These are phyloP conservation scores for Xanthia icteritia DNA, from an alignment of 2,888 invertebrate species.

Conservation along the genomic window DNA sequence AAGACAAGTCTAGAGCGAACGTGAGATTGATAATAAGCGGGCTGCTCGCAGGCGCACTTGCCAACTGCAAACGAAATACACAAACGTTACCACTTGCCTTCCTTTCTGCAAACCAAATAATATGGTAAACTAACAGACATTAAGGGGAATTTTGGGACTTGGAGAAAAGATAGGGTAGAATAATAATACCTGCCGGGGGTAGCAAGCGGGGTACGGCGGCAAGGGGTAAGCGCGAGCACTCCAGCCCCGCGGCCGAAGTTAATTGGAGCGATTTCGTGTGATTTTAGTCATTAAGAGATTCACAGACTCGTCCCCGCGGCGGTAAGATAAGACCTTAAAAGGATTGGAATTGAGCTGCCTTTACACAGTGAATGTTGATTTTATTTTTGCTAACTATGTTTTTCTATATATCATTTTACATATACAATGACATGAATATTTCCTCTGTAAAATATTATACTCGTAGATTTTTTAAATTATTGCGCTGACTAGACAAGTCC, in stretches of 20 bases:
- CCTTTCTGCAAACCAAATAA: slow-evolving; percentile 4
- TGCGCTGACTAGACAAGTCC: too few species aligned
- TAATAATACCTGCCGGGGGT: neutral
- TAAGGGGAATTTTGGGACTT: neutral
- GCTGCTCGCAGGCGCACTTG: slow-evolving; percentile 49
- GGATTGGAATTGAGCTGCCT: too few species aligned
- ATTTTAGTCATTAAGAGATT: neutral
- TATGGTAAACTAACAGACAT: neutral
- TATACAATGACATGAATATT: too few species aligned
- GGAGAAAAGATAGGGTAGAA: neutral
- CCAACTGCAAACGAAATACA: slow-evolving; percentile 59
- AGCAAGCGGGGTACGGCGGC: neutral
- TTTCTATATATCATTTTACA: too few species aligned
- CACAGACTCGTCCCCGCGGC: neutral
- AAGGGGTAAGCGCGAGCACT: neutral
- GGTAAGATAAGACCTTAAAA: neutral
- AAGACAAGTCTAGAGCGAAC: slow-evolving; percentile 53
- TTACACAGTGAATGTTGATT: too few species aligned
- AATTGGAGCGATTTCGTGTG: neutral
- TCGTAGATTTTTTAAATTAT: too few species aligned
- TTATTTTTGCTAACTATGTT: too few species aligned
- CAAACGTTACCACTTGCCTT: slow-evolving; percentile 41
- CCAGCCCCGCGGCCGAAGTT: neutral
- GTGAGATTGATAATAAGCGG: slow-evolving; percentile 50
- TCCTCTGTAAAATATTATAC: too few species aligned